Evolutionary conservation across 1,140 invertebrate genomes (phyloP).

Genomic region (Orchesella cincta): DNA sequence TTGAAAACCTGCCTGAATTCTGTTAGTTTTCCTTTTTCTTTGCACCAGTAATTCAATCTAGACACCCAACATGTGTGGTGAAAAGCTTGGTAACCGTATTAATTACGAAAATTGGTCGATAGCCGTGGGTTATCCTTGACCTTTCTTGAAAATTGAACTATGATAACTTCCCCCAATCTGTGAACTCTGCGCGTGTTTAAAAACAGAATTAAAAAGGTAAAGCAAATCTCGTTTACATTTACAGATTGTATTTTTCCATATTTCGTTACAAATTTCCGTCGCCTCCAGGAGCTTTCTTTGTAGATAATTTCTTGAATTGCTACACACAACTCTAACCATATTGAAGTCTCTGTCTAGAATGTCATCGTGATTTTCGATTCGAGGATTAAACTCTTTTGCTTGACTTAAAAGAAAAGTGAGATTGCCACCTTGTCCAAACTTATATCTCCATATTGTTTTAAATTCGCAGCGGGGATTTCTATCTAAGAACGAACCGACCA

Average conservation of each 20-base stretch:
- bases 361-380: too few species aligned
- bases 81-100: slow-evolving; percentile 50
- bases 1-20: slow-evolving; percentile 51
- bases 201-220: slow-evolving; percentile 12
- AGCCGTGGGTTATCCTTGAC: slow-evolving; percentile 45
- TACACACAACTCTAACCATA: neutral
- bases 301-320: slow-evolving; percentile 44
- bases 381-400: neutral
- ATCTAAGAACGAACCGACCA: neutral
- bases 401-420: slow-evolving; percentile 4
- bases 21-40: slow-evolving; percentile 41
- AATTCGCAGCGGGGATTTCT: neutral
- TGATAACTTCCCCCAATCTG: slow-evolving; percentile 37
- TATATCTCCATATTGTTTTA: neutral
- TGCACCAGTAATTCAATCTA: slow-evolving; percentile 47
- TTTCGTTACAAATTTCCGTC: slow-evolving; percentile 50
- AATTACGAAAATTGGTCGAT: slow-evolving; percentile 51
- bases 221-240: too few species aligned
- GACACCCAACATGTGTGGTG: slow-evolving; percentile 43
- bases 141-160: slow-evolving; percentile 48
- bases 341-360: slow-evolving; percentile 17
- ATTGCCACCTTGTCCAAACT: neutral
- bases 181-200: neutral
- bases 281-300: slow-evolving; percentile 47
- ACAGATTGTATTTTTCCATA: slow-evolving; percentile 42